A percentile compares a stretch with the other conserved stretches of the same genome.
Conservation (phyloP, 2,797 vertebrate species). For the Lutra lutra region DNA sequence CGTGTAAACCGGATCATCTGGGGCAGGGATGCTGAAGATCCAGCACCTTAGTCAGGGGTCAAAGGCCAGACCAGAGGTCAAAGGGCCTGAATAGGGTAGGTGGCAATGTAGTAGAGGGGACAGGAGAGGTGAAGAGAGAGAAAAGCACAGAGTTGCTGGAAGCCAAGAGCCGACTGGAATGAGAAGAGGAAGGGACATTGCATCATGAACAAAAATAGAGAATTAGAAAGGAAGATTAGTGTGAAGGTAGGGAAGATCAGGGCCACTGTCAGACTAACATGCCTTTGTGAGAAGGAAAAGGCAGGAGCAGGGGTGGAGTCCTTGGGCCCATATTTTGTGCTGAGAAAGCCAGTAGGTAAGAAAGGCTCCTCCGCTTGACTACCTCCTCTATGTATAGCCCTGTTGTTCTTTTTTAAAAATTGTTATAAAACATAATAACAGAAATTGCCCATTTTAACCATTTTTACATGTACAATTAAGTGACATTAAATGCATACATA, state of each 20-base stretch:
- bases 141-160: not conserved
- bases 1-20: not conserved
- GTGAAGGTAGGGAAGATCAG: too few relatives aligned
- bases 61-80: not conserved
- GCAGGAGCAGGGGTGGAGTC: fast-evolving
- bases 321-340: not conserved
- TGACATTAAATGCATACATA: not conserved
- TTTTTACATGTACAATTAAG: not conserved
- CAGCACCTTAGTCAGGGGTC: not conserved
- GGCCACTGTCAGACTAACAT: not conserved
- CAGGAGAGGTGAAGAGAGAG: not conserved
- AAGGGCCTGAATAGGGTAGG: not conserved
- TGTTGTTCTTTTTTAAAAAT: not conserved
- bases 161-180: not conserved
- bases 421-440: not conserved
- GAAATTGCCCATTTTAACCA: not conserved
- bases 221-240: not conserved
- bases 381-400: not conserved
- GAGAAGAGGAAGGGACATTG: not conserved
- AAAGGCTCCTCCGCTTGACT: not conserved
- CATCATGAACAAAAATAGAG: not conserved
- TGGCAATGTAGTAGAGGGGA: not conserved
- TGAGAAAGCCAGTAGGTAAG: not conserved
- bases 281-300: not conserved
- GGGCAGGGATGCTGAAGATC: not conserved